Percentiles rank a stretch among this genome's conserved stretches.
phyloP scores from a whole-genome alignment of 2,113 vertebrate species.

The Callipepla squamata region DNA sequence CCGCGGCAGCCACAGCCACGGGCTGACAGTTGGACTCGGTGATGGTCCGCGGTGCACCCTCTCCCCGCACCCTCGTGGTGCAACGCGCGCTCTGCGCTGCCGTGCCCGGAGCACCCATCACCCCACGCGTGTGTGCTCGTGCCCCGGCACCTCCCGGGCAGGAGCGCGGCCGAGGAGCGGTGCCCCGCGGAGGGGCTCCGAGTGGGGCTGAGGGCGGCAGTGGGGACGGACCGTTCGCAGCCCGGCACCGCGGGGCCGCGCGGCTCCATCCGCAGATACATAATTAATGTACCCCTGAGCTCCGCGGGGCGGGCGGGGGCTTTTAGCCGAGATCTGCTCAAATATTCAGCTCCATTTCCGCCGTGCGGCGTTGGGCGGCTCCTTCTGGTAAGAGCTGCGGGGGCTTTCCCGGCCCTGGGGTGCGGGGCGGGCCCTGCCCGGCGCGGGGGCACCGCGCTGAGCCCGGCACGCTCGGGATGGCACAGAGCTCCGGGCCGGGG shows the following conservation, averaged over 20 bases:
- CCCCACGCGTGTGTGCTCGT: background rate
- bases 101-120: background rate
- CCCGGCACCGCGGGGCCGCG: background rate
- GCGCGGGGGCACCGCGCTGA: background rate
- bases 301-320: background rate
- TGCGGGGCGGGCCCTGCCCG: background rate
- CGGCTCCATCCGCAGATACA: conserved; percentile 24
- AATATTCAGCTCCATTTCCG: conserved; percentile 66
- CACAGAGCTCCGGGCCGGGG: background rate
- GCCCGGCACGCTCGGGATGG: fast-evolving
- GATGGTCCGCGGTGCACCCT: fast-evolving
- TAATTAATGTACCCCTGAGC: conserved; percentile 50
- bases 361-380: conserved; percentile 4
- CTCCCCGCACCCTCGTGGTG: background rate
- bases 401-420: conserved; percentile 20
- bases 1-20: no score
- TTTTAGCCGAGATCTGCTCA: conserved; percentile 59
- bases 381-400: conserved; percentile 50
- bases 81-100: background rate
- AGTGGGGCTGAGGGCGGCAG: background rate
- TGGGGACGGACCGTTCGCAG: background rate
- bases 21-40: no score
- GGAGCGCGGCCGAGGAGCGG: background rate
- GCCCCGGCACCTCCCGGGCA: background rate
- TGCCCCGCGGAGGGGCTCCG: fast-evolving